Conservation (phyloP, 1,140 invertebrate species). For the Apis cerana region DNA sequence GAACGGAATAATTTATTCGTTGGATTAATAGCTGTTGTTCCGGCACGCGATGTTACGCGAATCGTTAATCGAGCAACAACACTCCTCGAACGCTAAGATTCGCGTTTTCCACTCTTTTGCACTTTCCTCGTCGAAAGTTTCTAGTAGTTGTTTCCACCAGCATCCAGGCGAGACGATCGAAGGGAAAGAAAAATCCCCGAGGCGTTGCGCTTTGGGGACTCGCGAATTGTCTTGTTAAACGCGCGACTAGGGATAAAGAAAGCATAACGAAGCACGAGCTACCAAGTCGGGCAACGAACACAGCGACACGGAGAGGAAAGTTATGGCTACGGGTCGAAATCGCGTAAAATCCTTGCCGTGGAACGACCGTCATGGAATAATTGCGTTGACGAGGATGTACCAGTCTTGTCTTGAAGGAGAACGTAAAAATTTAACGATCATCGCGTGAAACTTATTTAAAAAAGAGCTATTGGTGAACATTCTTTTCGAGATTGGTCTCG, state of each 20-base stretch:
- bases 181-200: slow-evolving; percentile 6
- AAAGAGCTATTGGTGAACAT: not conserved
- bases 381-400: not conserved
- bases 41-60: not conserved
- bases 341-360: slow-evolving; percentile 9
- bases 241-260: slow-evolving; percentile 21
- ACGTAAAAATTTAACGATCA: not conserved
- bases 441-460: not conserved
- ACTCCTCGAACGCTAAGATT: not conserved
- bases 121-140: slow-evolving; percentile 23
- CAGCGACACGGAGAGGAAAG: slow-evolving; percentile 2
- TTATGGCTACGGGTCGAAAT: not conserved
- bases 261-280: slow-evolving; percentile 24
- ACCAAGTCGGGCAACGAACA: not conserved
- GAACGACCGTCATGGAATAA: not conserved
- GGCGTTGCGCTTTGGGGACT: not conserved
- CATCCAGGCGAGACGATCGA: not conserved
- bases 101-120: too few relatives aligned
- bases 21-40: too few relatives aligned
- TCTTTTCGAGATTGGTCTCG: not conserved
- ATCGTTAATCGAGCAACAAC: not conserved
- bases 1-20: too few relatives aligned
- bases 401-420: not conserved
- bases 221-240: slow-evolving; percentile 9
- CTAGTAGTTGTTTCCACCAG: not conserved